A percentile compares a stretch with the other conserved stretches of the same genome.
These are phyloP conservation scores for Elysia crispata DNA, from an alignment of 2,888 invertebrate genomes.

Conservation along the genomic window DNA sequence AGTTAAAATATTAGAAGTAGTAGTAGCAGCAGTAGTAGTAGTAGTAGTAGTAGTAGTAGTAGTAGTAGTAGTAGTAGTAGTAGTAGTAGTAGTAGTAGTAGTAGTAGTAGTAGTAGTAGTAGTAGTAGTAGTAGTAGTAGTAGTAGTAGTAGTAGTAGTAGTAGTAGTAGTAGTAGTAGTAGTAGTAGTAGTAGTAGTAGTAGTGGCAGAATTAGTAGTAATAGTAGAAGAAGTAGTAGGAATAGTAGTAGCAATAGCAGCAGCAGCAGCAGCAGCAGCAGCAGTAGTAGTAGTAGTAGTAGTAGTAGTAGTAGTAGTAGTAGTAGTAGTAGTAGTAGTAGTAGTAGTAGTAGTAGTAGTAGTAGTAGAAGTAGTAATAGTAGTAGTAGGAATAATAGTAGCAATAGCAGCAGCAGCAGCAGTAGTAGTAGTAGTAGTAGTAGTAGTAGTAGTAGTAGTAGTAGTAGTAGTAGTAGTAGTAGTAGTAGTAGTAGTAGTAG, in stretches of 20 bases:
- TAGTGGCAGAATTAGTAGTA: too few species aligned
- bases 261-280: slow-evolving; percentile 11
- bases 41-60: too few species aligned
- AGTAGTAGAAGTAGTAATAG: too few species aligned
- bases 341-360: slow-evolving; percentile 23
- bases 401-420: too few species aligned
- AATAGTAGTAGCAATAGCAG: too few species aligned
- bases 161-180: slow-evolving; percentile 28
- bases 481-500: slow-evolving; percentile 24
- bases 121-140: slow-evolving; percentile 28
- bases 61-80: slow-evolving; percentile 28
- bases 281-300: slow-evolving; percentile 20
- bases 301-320: slow-evolving; percentile 9
- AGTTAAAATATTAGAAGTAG: neutral
- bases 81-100: slow-evolving; percentile 25
- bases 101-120: slow-evolving; percentile 28
- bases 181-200: slow-evolving; percentile 28
- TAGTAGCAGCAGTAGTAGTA: too few species aligned
- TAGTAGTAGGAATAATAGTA: too few species aligned
- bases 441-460: neutral
- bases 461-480: slow-evolving; percentile 13
- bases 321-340: slow-evolving; percentile 19
- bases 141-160: slow-evolving; percentile 28
- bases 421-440: slow-evolving; percentile 18
- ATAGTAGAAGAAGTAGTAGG: too few species aligned